These are phyloP conservation scores for Bembecia ichneumoniformis DNA, from an alignment of 2,888 invertebrate genomes.

Conservation along the genomic window DNA sequence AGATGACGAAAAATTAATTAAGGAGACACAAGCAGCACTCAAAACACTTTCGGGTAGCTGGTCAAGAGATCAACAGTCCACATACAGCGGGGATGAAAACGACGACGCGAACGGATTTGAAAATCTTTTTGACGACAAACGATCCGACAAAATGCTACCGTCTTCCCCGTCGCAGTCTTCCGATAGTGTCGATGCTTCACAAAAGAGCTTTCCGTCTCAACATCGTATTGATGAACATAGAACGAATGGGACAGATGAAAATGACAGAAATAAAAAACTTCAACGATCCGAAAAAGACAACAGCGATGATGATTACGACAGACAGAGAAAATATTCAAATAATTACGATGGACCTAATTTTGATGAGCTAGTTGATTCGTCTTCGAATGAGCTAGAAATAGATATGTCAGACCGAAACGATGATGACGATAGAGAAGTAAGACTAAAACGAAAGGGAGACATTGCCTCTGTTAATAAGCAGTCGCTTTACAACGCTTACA, in stretches of 20 bases:
- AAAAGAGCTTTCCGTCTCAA: constrained; percentile 74
- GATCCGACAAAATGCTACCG: constrained; percentile 77
- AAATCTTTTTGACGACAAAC: constrained; percentile 87
- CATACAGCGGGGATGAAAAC: constrained; percentile 77
- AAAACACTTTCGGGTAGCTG: constrained; percentile 90
- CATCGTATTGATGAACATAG: constrained; percentile 33
- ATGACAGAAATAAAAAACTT: constrained; percentile 26
- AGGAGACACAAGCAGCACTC: constrained; percentile 90
- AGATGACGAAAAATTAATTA: constrained; percentile 86
- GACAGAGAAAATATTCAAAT: constrained; percentile 64
- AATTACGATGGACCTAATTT: constrained; percentile 82
- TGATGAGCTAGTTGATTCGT: constrained; percentile 83
- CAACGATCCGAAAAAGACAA: constrained; percentile 41
- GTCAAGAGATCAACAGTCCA: constrained; percentile 77
- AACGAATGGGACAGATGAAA: constrained; percentile 32
- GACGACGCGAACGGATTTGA: constrained; percentile 87
- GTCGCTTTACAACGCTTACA: constrained; percentile 69
- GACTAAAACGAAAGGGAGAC: constrained; percentile 66
- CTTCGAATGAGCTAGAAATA: constrained; percentile 83
- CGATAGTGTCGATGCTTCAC: constrained; percentile 75
- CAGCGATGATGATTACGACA: constrained; percentile 48
- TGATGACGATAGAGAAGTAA: constrained; percentile 75
- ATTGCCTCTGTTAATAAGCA: constrained; percentile 62
- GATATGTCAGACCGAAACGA: constrained; percentile 81
- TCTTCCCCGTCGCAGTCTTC: constrained; percentile 76